These are phyloP conservation scores for Sorex araneus DNA, from an alignment of 2,113 vertebrate species.

Conservation along the genomic window DNA sequence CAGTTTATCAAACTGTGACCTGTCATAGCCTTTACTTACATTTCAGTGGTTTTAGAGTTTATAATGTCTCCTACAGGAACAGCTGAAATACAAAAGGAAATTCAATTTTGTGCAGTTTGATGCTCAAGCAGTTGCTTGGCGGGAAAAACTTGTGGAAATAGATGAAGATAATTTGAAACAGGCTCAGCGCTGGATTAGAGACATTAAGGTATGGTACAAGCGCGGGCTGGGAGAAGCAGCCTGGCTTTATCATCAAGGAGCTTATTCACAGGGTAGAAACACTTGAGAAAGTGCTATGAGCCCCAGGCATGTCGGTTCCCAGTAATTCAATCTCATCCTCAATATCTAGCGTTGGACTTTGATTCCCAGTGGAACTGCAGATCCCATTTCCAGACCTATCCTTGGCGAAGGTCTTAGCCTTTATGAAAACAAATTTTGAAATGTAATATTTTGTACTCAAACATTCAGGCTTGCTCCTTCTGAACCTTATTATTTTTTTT, in stretches of 20 bases:
- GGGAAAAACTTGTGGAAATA: conserved; percentile 88
- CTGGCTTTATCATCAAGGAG: not conserved
- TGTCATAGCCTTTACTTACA: conserved; percentile 15
- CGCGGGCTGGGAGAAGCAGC: not conserved
- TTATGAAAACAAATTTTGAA: conserved; percentile 30
- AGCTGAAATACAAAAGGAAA: conserved; percentile 89
- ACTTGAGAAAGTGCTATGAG: no score
- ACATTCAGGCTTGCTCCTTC: not conserved
- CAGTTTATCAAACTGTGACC: conserved; percentile 19
- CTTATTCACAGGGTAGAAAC: no score
- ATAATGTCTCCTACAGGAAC: conserved; percentile 89
- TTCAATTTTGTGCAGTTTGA: conserved; percentile 93
- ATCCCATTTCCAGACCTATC: not conserved
- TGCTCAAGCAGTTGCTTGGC: conserved; percentile 88
- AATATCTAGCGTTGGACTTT: not conserved
- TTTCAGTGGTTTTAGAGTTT: conserved; percentile 52
- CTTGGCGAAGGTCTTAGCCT: not conserved
- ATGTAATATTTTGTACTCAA: not conserved
- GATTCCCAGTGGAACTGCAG: not conserved
- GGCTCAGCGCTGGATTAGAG: conserved; percentile 90
- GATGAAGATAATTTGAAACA: conserved; percentile 89
- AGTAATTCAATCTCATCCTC: not conserved
- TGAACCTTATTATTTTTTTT: not conserved
- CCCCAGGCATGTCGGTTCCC: no score
- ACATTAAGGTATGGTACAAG: conserved; percentile 88